A percentile compares a stretch with the other conserved stretches of the same genome.
phyloP scores from a whole-genome alignment of 2,797 vertebrate genomes.

The Poeciliopsis gracilis region DNA sequence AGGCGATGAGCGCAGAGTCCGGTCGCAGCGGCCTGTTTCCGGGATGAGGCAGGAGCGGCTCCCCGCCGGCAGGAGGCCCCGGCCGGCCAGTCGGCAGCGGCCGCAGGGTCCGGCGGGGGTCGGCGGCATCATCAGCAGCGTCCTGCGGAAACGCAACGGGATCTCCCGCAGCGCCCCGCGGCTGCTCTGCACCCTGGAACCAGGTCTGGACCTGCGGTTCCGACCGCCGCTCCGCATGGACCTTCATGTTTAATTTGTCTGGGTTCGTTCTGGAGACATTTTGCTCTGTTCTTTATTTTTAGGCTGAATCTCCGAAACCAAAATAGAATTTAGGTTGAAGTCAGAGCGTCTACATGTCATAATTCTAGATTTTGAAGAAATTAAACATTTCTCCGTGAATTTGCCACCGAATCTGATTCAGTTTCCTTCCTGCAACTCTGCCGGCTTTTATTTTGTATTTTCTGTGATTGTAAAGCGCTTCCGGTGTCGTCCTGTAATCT shows the following conservation, averaged over 20 bases:
- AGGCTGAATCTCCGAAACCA: not conserved
- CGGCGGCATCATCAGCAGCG: constrained; percentile 93
- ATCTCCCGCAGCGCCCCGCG: constrained; percentile 94
- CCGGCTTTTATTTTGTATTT: constrained; percentile 1
- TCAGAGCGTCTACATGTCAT: too few species aligned
- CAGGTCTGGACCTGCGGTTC: constrained; percentile 80
- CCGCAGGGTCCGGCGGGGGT: constrained; percentile 84
- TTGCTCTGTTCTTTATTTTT: too few species aligned
- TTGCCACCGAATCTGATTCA: not conserved
- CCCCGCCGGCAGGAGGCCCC: constrained; percentile 83
- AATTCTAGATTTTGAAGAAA: not conserved
- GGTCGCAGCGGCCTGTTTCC: constrained; percentile 3
- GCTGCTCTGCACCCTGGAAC: constrained; percentile 96
- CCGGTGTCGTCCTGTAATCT: not conserved
- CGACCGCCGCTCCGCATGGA: too few species aligned
- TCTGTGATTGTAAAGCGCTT: not conserved
- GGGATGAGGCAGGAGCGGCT: constrained; percentile 84
- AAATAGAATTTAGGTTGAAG: not conserved
- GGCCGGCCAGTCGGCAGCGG: constrained; percentile 80
- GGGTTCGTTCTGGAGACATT: too few species aligned
- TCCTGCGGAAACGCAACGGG: constrained; percentile 94
- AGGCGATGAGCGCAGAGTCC: constrained; percentile 47
- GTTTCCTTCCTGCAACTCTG: not conserved
- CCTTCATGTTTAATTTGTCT: too few species aligned
- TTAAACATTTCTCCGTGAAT: not conserved